phyloP scores from a whole-genome alignment of 2,113 vertebrate genomes.

The Prunella himalayana region DNA sequence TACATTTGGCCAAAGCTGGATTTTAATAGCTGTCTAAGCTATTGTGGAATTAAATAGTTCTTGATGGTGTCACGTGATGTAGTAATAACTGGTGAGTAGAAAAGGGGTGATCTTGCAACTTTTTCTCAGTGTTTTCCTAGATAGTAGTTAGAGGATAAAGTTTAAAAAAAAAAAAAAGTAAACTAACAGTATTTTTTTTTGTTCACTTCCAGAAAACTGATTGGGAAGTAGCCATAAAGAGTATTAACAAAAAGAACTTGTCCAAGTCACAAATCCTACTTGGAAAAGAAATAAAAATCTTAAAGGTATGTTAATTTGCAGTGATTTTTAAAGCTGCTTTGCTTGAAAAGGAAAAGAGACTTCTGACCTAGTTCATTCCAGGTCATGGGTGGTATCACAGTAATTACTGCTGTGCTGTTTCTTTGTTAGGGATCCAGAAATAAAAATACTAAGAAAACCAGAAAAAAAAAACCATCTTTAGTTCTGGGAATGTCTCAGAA shows the following conservation, averaged over 20 bases:
- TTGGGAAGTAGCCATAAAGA: slow-evolving; percentile 98
- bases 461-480: not conserved
- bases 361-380: slow-evolving; percentile 14
- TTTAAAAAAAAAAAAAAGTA: not conserved
- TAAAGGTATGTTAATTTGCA: slow-evolving; percentile 83
- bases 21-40: slow-evolving; percentile 7
- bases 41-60: slow-evolving; percentile 19
- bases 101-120: not conserved
- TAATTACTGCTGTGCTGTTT: not conserved
- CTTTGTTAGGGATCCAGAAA: not conserved
- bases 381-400: not conserved
- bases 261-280: slow-evolving; percentile 98
- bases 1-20: not conserved
- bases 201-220: slow-evolving; percentile 85
- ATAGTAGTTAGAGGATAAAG: not conserved
- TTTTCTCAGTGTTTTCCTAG: not conserved
- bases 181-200: not conserved
- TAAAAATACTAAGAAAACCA: not conserved
- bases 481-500: not conserved
- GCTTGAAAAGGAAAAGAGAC: not conserved
- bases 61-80: slow-evolving; percentile 1
- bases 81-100: not conserved
- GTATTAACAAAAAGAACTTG: slow-evolving; percentile 98
- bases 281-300: slow-evolving; percentile 98
- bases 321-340: slow-evolving; percentile 42